Conservation (phyloP, 2,797 vertebrate genomes). For the Epinephelus malabaricus region DNA sequence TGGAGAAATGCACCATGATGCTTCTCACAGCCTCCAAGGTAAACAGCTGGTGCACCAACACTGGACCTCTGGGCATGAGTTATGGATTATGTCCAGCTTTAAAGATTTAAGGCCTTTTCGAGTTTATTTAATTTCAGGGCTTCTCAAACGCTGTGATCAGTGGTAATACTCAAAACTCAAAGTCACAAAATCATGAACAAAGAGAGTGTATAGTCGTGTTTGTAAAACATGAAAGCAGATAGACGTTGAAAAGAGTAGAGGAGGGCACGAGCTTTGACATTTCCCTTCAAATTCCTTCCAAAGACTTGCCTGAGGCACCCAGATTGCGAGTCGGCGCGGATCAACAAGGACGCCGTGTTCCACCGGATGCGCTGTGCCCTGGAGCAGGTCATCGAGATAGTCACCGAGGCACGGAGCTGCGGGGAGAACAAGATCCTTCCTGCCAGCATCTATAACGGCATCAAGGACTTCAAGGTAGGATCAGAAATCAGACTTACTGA, state of each 20-base stretch:
- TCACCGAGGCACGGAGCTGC: slow-evolving; percentile 91
- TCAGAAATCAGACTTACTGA: background rate
- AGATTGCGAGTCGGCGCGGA: slow-evolving; percentile 96
- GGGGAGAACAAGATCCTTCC: slow-evolving; percentile 89
- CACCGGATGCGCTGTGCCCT: slow-evolving; percentile 96
- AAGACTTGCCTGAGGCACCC: slow-evolving; percentile 99
- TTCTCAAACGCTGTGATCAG: background rate
- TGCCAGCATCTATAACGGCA: slow-evolving; percentile 92
- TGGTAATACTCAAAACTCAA: slow-evolving; percentile 3
- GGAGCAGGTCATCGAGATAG: slow-evolving; percentile 98
- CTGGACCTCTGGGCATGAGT: slow-evolving; percentile 16
- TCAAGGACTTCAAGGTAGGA: slow-evolving; percentile 96
- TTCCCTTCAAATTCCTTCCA: slow-evolving; percentile 63
- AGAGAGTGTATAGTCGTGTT: background rate
- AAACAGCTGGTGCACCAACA: slow-evolving; percentile 36
- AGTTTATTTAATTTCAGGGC: slow-evolving; percentile 27
- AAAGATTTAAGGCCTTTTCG: slow-evolving; percentile 27
- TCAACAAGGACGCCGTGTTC: slow-evolving; percentile 98
- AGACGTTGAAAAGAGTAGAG: slow-evolving; percentile 23
- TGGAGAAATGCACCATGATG: slow-evolving; percentile 99
- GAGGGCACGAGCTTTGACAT: slow-evolving; percentile 57
- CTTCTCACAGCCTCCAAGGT: slow-evolving; percentile 99
- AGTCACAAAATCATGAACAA: slow-evolving; percentile 18
- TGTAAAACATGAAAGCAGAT: slow-evolving; percentile 29
- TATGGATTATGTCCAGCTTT: slow-evolving; percentile 21